These are phyloP conservation scores for Dendrolimus kikuchii DNA, from an alignment of 1,140 invertebrate genomes.

Conservation along the genomic window DNA sequence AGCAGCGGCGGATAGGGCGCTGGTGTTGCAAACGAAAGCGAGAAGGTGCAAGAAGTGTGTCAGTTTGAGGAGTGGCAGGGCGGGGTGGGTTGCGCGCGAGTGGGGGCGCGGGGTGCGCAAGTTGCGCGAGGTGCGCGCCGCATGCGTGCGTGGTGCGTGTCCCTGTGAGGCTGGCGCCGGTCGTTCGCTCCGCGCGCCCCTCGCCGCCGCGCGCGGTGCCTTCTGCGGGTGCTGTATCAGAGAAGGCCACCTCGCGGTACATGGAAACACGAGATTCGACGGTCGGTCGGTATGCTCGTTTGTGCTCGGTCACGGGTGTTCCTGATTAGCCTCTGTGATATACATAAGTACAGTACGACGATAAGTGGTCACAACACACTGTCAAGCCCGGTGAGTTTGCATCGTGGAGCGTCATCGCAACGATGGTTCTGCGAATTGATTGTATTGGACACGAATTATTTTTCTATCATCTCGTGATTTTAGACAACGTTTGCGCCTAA, in stretches of 20 bases:
- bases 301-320: slow-evolving; percentile 22
- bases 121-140: slow-evolving; percentile 1
- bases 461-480: slow-evolving; percentile 53
- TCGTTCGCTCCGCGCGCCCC: slow-evolving; percentile 3
- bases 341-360: slow-evolving; percentile 6
- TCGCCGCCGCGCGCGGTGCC: slow-evolving; percentile 32
- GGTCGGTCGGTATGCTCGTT: slow-evolving; percentile 37
- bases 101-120: slow-evolving; percentile 6
- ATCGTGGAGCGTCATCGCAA: slow-evolving; percentile 33
- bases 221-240: slow-evolving; percentile 18
- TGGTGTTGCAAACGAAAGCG: not conserved
- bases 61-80: too few species aligned
- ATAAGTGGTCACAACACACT: slow-evolving; percentile 22
- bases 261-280: too few species aligned
- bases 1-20: slow-evolving; percentile 2
- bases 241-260: too few species aligned
- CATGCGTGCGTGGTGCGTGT: slow-evolving; percentile 11
- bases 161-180: slow-evolving; percentile 19
- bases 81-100: slow-evolving; percentile 12
- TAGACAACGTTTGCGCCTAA: not conserved
- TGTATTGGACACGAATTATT: slow-evolving; percentile 31
- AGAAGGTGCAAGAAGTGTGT: too few species aligned
- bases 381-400: slow-evolving; percentile 57
- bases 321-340: slow-evolving; percentile 65
- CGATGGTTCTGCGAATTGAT: too few species aligned